These are phyloP conservation scores for Drosophila guanche DNA, from an alignment of 1,140 invertebrate genomes.

Conservation along the genomic window DNA sequence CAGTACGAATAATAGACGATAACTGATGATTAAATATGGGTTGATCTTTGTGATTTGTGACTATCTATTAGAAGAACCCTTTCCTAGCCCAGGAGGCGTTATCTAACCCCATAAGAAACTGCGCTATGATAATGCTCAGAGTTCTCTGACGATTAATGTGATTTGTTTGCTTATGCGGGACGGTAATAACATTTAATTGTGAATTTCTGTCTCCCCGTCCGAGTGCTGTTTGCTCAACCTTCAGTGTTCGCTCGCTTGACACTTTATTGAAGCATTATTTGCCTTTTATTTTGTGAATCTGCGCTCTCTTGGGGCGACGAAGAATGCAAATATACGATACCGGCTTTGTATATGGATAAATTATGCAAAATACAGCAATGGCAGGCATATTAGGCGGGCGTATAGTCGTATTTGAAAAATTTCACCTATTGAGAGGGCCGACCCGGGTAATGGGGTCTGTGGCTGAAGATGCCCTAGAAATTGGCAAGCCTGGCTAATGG, in stretches of 20 bases:
- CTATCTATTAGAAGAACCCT: slow-evolving; percentile 3
- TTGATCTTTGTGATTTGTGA: not conserved
- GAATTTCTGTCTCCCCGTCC: slow-evolving; percentile 35
- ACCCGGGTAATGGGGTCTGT: slow-evolving; percentile 66
- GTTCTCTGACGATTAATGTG: slow-evolving; percentile 37
- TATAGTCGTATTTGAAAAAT: slow-evolving; percentile 42
- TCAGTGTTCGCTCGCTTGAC: slow-evolving; percentile 55
- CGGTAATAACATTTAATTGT: slow-evolving; percentile 67
- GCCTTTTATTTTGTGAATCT: slow-evolving; percentile 18
- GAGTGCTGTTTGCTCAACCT: slow-evolving; percentile 61
- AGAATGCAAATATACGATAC: slow-evolving; percentile 64
- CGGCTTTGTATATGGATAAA: slow-evolving; percentile 55
- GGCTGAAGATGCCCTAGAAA: slow-evolving; percentile 69
- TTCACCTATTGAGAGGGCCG: slow-evolving; percentile 66
- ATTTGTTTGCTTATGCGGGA: slow-evolving; percentile 23
- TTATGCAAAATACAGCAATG: slow-evolving; percentile 58
- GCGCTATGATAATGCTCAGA: not conserved
- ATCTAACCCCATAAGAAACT: no score
- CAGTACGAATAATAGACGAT: slow-evolving; percentile 34
- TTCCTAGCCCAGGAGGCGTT: slow-evolving; percentile 15
- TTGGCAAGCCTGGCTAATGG: slow-evolving; percentile 34
- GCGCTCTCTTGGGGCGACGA: slow-evolving; percentile 8
- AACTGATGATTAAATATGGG: slow-evolving; percentile 42
- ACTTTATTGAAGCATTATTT: slow-evolving; percentile 64
- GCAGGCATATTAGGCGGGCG: slow-evolving; percentile 63